A percentile compares a stretch with the other conserved stretches of the same genome.
These are phyloP conservation scores for Nyctereutes procyonoides DNA, from an alignment of 2,113 vertebrate species.

Conservation along the genomic window DNA sequence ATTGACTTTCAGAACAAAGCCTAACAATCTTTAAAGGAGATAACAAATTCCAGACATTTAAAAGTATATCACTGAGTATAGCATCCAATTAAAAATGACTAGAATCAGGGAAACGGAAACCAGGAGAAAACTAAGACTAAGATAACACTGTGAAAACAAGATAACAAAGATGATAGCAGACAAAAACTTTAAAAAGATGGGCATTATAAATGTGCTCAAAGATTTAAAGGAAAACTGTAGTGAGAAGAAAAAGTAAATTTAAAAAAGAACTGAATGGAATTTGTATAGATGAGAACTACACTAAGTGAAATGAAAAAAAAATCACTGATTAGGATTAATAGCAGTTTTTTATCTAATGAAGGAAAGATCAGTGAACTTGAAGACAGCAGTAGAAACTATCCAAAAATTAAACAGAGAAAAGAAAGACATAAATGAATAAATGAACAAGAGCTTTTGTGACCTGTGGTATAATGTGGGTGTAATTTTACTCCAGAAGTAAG, in stretches of 20 bases:
- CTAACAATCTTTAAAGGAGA: neutral
- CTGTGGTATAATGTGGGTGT: neutral
- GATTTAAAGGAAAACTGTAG: conserved; percentile 12
- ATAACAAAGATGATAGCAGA: neutral
- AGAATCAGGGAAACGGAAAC: neutral
- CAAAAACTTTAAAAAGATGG: neutral
- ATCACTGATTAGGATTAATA: neutral
- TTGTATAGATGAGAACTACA: neutral
- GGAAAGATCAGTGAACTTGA: conserved; percentile 9
- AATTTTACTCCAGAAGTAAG: neutral
- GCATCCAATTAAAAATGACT: neutral
- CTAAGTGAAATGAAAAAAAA: neutral
- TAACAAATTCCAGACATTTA: neutral
- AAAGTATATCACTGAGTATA: neutral
- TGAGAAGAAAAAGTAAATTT: neutral
- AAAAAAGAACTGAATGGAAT: neutral
- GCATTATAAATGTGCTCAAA: neutral
- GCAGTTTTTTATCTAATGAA: neutral
- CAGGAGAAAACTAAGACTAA: neutral
- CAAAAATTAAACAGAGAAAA: conserved; percentile 1
- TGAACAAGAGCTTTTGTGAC: neutral
- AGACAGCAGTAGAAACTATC: neutral
- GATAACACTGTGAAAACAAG: neutral
- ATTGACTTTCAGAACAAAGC: neutral
- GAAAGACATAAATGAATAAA: neutral